phyloP scores from a whole-genome alignment of 2,888 invertebrate species.

The Brachypalpus laphriformis region DNA sequence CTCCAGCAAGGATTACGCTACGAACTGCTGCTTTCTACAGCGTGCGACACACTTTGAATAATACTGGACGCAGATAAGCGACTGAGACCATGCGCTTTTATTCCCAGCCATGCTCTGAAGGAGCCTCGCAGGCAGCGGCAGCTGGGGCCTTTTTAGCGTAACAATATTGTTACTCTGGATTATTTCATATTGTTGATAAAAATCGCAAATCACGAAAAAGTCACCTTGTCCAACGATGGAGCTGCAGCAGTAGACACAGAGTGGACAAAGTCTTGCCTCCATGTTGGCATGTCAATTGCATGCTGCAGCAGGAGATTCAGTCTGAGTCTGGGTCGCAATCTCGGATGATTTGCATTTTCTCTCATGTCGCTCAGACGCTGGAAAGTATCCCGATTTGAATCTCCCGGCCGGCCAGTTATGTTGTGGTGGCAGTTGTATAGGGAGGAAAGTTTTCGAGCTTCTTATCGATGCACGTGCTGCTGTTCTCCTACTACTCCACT shows the following conservation, averaged over 20 bases:
- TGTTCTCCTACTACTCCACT: constrained; percentile 54
- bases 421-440: constrained; percentile 19
- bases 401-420: constrained; percentile 32
- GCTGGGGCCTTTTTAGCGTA: constrained; percentile 64
- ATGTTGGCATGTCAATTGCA: constrained; percentile 67
- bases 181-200: constrained; percentile 73
- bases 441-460: constrained; percentile 67
- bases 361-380: constrained; percentile 69
- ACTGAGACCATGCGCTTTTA: constrained; percentile 28
- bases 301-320: constrained; percentile 41
- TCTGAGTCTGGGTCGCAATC: constrained; percentile 36
- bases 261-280: constrained; percentile 62
- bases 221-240: constrained; percentile 66
- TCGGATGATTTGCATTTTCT: constrained; percentile 73
- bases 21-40: constrained; percentile 67
- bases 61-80: constrained; percentile 63
- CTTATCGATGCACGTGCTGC: constrained; percentile 73
- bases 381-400: constrained; percentile 70
- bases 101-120: constrained; percentile 47
- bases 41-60: constrained; percentile 73
- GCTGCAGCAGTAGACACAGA: constrained; percentile 16
- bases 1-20: constrained; percentile 67
- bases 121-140: constrained; percentile 64
- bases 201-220: constrained; percentile 74
- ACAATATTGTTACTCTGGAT: constrained; percentile 74